These are phyloP conservation scores for Microtus montanus DNA, from an alignment of 2,113 vertebrate genomes.

Conservation along the genomic window DNA sequence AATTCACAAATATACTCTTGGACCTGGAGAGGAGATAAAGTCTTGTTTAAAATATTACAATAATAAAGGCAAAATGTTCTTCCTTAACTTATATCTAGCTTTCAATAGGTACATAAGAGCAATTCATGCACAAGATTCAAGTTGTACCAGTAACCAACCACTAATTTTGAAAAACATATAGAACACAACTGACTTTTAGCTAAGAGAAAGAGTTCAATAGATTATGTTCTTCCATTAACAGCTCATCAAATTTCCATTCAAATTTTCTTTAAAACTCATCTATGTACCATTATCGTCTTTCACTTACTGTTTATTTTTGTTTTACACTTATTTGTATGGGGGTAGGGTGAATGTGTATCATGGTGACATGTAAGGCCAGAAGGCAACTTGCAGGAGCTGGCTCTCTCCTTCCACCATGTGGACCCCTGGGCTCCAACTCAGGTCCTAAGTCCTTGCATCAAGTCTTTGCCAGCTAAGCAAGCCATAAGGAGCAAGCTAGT, in stretches of 20 bases:
- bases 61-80: neutral
- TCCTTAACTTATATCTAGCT: neutral
- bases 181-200: neutral
- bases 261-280: slow-evolving; percentile 15
- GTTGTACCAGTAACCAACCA: neutral
- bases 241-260: neutral
- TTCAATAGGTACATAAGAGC: neutral
- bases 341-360: too few species aligned
- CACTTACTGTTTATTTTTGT: neutral
- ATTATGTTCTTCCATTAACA: neutral
- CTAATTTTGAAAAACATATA: neutral
- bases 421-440: neutral
- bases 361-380: neutral
- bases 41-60: neutral
- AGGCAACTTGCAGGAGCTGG: neutral
- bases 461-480: neutral
- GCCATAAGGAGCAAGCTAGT: neutral
- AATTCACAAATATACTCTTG: neutral
- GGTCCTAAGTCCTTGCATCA: too few species aligned
- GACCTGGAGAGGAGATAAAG: neutral
- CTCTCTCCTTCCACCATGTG: neutral
- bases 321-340: neutral
- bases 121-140: neutral
- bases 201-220: neutral
- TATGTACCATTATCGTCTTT: neutral